These are phyloP conservation scores for Malacoraja senta DNA, from an alignment of 2,797 vertebrate genomes.

Conservation along the genomic window DNA sequence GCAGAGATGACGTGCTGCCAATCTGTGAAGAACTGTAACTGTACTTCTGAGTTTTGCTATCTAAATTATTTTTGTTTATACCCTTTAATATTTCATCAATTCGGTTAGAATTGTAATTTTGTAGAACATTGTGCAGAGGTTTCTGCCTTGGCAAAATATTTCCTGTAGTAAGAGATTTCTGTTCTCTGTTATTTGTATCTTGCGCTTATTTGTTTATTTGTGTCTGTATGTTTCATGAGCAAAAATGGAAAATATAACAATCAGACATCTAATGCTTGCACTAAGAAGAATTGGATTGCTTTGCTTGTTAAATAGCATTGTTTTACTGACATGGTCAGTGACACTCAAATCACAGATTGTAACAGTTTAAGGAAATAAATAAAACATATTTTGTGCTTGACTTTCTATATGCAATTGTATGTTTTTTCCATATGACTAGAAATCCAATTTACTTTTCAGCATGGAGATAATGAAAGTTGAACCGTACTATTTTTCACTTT, in stretches of 20 bases:
- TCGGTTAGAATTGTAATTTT: conserved; percentile 79
- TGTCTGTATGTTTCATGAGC: conserved; percentile 60
- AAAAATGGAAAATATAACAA: conserved; percentile 57
- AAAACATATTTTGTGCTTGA: conserved; percentile 90
- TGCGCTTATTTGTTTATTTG: conserved; percentile 61
- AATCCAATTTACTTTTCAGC: not conserved
- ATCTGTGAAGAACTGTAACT: conserved; percentile 68
- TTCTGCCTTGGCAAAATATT: conserved; percentile 72
- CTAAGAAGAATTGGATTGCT: conserved; percentile 59
- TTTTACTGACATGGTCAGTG: conserved; percentile 64
- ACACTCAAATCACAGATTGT: conserved; percentile 72
- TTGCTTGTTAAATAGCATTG: conserved; percentile 68
- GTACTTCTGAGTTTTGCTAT: conserved; percentile 57
- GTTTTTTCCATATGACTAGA: not conserved
- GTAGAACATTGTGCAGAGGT: conserved; percentile 71
- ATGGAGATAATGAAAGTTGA: not conserved
- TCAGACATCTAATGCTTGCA: conserved; percentile 55
- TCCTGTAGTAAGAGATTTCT: conserved; percentile 80
- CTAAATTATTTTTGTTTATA: conserved; percentile 59
- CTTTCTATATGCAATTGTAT: conserved; percentile 16
- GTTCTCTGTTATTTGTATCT: conserved; percentile 72
- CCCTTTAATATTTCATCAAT: conserved; percentile 71
- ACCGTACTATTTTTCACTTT: not conserved
- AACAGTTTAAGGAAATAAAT: conserved; percentile 80
- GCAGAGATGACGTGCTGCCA: conserved; percentile 60